Evolutionary conservation across 2,888 invertebrate genomes (phyloP), one percentile per base, ranked within the genome.

Genomic region (Hedya salicella): DNA sequence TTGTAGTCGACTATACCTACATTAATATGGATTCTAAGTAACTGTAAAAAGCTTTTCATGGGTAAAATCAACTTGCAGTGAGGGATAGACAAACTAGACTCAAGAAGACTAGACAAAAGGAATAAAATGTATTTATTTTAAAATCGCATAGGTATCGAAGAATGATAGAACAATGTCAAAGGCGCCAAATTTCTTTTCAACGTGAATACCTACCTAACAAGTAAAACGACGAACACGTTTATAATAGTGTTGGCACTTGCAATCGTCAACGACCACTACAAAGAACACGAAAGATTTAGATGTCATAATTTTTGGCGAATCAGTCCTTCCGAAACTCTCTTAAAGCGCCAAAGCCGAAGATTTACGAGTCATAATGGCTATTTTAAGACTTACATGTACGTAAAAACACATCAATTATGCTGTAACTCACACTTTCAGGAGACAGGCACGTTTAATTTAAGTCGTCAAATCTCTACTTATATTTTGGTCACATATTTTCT

Each of bases 211-310:
- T n/a, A n/a, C n/a, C n/a, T n/a, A n/a, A n/a, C n/a, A 14, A 21
- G 13, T 19, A 1, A 44, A 32, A 42, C 44, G 42, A 62, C 42
- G 0, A 52, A 52, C 61, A 52, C 42, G 42, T 52, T 61, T 42
- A n/a, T n/a, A n/a, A n/a, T 30, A 42, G 50, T 50, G 17, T 49
- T 61, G 61, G 61, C 50, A 61, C 36, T 13, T 14, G 30, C 42
- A 8, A 52, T 30, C 17, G 40, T 42, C 40, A n/a, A 8, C 5
- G 19, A 44, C 13, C 25, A 25, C 36, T 9, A 36, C 36, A 36
- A 9, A 8, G 36, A n/a, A n/a, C n/a, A n/a, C n/a, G n/a, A 36
- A 11, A 11, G 36, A 36, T 36, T 36, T 36, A 36, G 9, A 36
- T 11, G 11, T 9, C 6, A 9, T 9, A 36, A 11, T 25, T 4